Evolutionary conservation across 2,797 vertebrate species (phyloP).

Genomic region (Acanthiza pusilla): DNA sequence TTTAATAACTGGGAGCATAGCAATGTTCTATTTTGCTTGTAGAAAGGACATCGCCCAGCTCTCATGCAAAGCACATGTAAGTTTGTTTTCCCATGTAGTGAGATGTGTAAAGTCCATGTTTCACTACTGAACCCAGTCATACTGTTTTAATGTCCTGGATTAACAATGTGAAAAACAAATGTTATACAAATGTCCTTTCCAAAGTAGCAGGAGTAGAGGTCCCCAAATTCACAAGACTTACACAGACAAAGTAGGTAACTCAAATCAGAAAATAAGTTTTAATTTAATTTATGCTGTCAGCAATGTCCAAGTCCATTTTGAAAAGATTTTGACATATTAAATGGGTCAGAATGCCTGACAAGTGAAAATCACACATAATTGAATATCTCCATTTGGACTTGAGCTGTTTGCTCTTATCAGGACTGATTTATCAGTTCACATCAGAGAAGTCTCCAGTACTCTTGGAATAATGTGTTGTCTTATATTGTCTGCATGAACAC

Average conservation of each 20-base stretch:
- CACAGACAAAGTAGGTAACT: conserved; percentile 4
- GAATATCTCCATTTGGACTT: conserved; percentile 39
- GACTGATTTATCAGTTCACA: conserved; percentile 55
- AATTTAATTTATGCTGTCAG: conserved; percentile 38
- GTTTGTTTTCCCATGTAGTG: background rate
- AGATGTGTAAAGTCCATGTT: accelerated
- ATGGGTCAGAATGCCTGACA: background rate
- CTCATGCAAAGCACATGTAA: background rate
- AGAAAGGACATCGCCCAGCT: background rate
- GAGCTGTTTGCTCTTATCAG: conserved; percentile 57
- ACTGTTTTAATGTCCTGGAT: background rate
- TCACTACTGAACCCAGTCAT: background rate
- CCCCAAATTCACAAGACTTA: background rate
- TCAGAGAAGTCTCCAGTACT: conserved; percentile 5
- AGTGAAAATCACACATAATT: conserved; percentile 41
- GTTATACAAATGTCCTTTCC: background rate
- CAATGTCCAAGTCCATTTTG: conserved; percentile 33
- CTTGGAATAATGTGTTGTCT: background rate
- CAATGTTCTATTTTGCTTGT: background rate
- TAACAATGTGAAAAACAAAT: background rate
- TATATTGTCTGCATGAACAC: background rate
- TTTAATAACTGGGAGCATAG: background rate
- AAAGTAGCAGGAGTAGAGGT: background rate
- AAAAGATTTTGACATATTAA: conserved; percentile 50
- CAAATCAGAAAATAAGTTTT: conserved; percentile 15